Conservation (phyloP, 2,113 vertebrate genomes). For the Sisor rabdophorus region DNA sequence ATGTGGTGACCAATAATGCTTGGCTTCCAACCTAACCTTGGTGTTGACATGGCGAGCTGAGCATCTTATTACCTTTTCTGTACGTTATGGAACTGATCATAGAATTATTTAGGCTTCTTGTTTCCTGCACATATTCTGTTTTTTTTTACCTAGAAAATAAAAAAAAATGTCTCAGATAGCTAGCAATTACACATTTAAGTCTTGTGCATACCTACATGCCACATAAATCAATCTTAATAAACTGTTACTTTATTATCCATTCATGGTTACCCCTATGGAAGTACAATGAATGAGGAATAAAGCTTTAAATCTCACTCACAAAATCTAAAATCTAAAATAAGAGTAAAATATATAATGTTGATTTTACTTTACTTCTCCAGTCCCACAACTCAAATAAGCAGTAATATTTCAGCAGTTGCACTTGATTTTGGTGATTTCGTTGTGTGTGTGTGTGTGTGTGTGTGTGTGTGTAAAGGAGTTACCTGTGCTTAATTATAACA, state of each 20-base stretch:
- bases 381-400: conserved; percentile 3
- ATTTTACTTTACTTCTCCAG: conserved; percentile 9
- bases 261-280: neutral
- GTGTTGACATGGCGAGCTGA: neutral
- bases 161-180: neutral
- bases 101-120: neutral
- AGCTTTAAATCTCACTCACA: neutral
- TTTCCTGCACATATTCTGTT: neutral
- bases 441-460: conserved; percentile 8
- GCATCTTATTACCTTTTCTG: conserved; percentile 2
- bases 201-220: neutral
- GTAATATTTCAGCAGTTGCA: neutral
- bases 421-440: conserved; percentile 15
- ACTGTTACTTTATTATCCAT: neutral
- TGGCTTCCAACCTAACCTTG: conserved; percentile 5
- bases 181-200: neutral
- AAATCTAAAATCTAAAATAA: too few relatives aligned
- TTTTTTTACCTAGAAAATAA: neutral
- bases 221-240: neutral
- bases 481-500: conserved; percentile 13
- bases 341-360: neutral
- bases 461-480: neutral
- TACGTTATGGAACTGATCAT: neutral
- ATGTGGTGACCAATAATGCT: neutral
- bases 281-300: neutral